A percentile compares a stretch with the other conserved stretches of the same genome.
Evolutionary conservation across 2,797 vertebrate genomes (phyloP).

Genomic region (Melanotaenia nigrans): DNA sequence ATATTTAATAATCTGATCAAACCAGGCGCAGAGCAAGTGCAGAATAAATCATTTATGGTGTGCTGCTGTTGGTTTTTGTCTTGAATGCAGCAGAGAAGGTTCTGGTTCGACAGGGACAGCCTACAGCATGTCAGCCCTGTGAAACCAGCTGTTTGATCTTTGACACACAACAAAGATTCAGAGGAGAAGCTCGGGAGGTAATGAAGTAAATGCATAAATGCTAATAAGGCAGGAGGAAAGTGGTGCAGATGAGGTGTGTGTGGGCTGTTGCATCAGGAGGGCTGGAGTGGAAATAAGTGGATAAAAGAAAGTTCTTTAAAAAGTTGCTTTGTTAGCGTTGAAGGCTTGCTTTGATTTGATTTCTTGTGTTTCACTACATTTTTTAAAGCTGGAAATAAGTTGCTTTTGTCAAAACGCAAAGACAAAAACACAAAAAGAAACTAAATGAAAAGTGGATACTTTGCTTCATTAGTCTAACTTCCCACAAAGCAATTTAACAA

Average conservation of each 20-base stretch:
- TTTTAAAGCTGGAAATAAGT: too few species aligned
- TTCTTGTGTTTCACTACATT: too few species aligned
- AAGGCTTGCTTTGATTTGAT: too few species aligned
- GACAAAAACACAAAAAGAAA: too few species aligned
- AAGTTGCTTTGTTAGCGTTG: too few species aligned
- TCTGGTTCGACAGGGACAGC: not conserved
- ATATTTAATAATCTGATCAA: not conserved
- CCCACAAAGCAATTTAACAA: too few species aligned
- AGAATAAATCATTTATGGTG: not conserved
- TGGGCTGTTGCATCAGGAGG: not conserved
- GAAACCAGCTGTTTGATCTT: slow-evolving; percentile 35
- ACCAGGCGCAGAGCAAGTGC: not conserved
- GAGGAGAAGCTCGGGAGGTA: not conserved
- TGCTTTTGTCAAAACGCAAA: too few species aligned
- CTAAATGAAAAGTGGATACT: too few species aligned
- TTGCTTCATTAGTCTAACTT: too few species aligned
- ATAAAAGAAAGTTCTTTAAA: too few species aligned
- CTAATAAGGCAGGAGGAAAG: not conserved
- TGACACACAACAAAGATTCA: not conserved
- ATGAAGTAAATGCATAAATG: slow-evolving; percentile 18
- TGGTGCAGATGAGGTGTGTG: not conserved
- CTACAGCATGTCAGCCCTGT: not conserved
- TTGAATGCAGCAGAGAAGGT: not conserved
- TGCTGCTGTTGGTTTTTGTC: too few species aligned
- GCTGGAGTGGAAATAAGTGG: not conserved